Conservation (phyloP, 2,113 vertebrate genomes). For the Nymphicus hollandicus region DNA sequence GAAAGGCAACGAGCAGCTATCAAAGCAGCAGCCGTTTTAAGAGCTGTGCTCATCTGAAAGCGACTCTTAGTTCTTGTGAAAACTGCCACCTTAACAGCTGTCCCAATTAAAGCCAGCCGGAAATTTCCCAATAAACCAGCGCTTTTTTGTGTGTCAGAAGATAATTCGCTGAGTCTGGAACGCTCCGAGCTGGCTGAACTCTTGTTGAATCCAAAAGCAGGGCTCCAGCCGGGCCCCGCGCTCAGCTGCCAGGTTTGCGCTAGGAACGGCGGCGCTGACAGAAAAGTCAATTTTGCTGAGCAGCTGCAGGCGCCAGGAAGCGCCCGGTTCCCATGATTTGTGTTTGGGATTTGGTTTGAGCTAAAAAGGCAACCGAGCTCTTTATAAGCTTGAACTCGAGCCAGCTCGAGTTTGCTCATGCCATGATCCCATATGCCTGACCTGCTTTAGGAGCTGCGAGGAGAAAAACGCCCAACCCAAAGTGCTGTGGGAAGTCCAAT, state of each 20-base stretch:
- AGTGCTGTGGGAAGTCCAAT: neutral
- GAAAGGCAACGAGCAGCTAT: constrained; percentile 42
- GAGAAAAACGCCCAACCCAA: neutral
- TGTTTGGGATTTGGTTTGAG: neutral
- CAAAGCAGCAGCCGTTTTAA: constrained; percentile 53
- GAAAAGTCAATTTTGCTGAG: constrained; percentile 41
- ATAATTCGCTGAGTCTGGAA: constrained; percentile 54
- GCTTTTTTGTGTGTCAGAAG: neutral
- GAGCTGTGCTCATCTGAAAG: constrained; percentile 41
- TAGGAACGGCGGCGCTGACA: neutral
- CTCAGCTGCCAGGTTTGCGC: constrained; percentile 47
- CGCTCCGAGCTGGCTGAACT: constrained; percentile 49
- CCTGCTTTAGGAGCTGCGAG: neutral
- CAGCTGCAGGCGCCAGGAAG: constrained; percentile 54
- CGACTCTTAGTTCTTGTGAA: neutral
- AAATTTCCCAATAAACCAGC: constrained; percentile 51
- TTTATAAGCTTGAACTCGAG: neutral
- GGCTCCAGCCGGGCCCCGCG: neutral
- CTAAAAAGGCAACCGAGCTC: neutral
- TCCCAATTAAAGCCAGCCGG: constrained; percentile 56
- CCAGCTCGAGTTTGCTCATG: neutral
- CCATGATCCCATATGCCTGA: constrained; percentile 42
- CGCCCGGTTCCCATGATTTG: neutral
- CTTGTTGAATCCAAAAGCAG: neutral
- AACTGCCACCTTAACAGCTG: constrained; percentile 51